Base-by-base conservation (phyloP, 2,113 vertebrate species). In the Caranx melampygus region DNA sequence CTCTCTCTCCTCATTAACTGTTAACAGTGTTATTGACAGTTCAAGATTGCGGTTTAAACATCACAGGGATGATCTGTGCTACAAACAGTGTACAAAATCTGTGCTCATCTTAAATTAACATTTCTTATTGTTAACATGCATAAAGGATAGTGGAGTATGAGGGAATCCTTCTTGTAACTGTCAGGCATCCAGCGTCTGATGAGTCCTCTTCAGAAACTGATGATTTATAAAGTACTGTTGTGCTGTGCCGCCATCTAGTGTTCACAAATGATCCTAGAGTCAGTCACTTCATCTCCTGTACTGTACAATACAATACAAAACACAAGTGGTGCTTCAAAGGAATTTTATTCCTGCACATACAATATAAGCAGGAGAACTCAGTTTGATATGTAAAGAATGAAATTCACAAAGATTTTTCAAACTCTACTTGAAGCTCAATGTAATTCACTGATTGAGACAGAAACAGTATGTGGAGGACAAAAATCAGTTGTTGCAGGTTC, bases 221-320 rank as follows among this genome's bases (percentile, higher is more conserved):
- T 10, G 26, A 57, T 52, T 18, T 11, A 18, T 12, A 31, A n/a
- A 49, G 9, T 51, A 35, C 31, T 11, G 21, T 49, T 21, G 78
- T 85, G 64, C 58, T 87, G 31, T 90, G 81, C 70, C 81, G 78
- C 89, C 90, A 82, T 71, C 89, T 90, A 77, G 91, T 82, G 92
- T 44, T 64, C 6, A 45, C 1, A 64, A 12, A 6, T 8, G 0
- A 49, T 16, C 9, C 5, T 37, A 13, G 1, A 3, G 0, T 4
- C 12, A 34, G 5, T 20, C 64, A 6, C 11, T 5, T 11, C 5
- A 13, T 37, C 10, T 20, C n/a, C 16, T 3, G 2, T 10, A 55
- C 3, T 21, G 21, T 26, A 14, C 3, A 11, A 26, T 9, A 35
- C 31, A 68, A 11, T 16, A 54, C 14, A 65, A 16, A 12, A 44